These are phyloP conservation scores for Parotocinclus haroldoi DNA, from an alignment of 2,797 vertebrate species.

Conservation along the genomic window DNA sequence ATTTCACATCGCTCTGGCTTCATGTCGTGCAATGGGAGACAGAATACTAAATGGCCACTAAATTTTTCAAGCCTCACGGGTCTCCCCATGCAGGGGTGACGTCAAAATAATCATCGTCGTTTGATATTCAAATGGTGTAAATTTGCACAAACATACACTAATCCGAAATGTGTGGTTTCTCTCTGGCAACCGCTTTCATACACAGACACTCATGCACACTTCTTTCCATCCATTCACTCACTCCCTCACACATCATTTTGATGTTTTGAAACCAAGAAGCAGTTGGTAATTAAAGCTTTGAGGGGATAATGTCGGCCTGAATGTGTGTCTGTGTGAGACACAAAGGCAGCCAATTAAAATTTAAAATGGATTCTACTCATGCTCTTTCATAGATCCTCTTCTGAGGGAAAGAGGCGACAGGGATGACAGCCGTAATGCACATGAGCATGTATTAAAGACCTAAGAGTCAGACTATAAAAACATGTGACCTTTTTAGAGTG, in stretches of 20 bases:
- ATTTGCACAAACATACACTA: constrained; percentile 53
- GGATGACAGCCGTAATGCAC: constrained; percentile 57
- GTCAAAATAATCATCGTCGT: constrained; percentile 38
- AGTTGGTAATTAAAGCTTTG: constrained; percentile 75
- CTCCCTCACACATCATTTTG: constrained; percentile 57
- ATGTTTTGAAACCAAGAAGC: constrained; percentile 70
- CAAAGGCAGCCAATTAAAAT: constrained; percentile 75
- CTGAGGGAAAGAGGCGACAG: constrained; percentile 57
- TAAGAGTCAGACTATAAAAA: constrained; percentile 53
- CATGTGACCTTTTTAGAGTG: constrained; percentile 50
- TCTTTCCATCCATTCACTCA: constrained; percentile 25
- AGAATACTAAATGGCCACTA: constrained; percentile 43
- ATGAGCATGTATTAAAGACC: constrained; percentile 58
- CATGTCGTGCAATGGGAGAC: constrained; percentile 42
- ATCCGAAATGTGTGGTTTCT: constrained; percentile 33
- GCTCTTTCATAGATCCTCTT: constrained; percentile 57
- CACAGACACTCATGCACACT: constrained; percentile 13
- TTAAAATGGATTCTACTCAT: constrained; percentile 67
- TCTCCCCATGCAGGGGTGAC: constrained; percentile 28
- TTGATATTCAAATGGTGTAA: constrained; percentile 36
- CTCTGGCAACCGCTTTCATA: constrained; percentile 10
- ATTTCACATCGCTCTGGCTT: constrained; percentile 34
- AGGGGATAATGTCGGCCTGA: constrained; percentile 70
- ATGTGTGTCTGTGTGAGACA: constrained; percentile 65
- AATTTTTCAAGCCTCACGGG: constrained; percentile 38